These are phyloP conservation scores for Sympetrum striolatum DNA, from an alignment of 2,888 invertebrate species.

Conservation along the genomic window DNA sequence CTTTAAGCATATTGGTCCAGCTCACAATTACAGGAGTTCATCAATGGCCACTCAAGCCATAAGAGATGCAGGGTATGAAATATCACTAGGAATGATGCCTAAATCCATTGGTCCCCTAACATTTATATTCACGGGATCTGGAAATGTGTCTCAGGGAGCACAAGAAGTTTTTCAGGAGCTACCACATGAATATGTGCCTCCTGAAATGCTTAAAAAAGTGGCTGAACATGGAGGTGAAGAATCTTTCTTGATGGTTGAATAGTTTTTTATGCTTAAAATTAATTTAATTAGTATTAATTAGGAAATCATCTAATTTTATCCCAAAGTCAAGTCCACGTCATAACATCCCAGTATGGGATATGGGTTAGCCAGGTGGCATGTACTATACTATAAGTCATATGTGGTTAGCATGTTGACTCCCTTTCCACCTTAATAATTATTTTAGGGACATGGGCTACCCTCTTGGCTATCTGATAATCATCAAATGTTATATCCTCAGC, in stretches of 20 bases:
- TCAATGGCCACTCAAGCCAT: constrained; percentile 96
- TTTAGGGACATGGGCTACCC: too few species aligned
- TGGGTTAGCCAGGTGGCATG: too few species aligned
- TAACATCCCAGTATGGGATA: too few species aligned
- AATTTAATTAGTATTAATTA: too few species aligned
- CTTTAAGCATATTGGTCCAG: constrained; percentile 90
- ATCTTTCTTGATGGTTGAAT: not conserved
- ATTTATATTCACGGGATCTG: constrained; percentile 97
- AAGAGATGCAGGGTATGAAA: constrained; percentile 98
- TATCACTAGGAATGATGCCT: constrained; percentile 94
- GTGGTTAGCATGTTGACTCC: too few species aligned
- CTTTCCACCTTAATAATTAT: too few species aligned
- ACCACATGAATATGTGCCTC: constrained; percentile 96
- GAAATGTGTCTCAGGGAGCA: constrained; percentile 89
- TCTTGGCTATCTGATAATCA: too few species aligned
- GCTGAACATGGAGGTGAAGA: constrained; percentile 92
- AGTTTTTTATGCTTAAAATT: too few species aligned
- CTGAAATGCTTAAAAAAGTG: constrained; percentile 92
- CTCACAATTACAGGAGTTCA: constrained; percentile 97
- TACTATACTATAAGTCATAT: too few species aligned
- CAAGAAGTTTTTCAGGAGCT: constrained; percentile 89
- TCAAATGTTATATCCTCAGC: too few species aligned
- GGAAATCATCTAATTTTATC: too few species aligned
- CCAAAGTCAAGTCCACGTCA: too few species aligned
- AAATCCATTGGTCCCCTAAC: constrained; percentile 96